A percentile compares a stretch with the other conserved stretches of the same genome.
Evolutionary conservation across 2,797 vertebrate species (phyloP).

Genomic region (Danio kyathit): DNA sequence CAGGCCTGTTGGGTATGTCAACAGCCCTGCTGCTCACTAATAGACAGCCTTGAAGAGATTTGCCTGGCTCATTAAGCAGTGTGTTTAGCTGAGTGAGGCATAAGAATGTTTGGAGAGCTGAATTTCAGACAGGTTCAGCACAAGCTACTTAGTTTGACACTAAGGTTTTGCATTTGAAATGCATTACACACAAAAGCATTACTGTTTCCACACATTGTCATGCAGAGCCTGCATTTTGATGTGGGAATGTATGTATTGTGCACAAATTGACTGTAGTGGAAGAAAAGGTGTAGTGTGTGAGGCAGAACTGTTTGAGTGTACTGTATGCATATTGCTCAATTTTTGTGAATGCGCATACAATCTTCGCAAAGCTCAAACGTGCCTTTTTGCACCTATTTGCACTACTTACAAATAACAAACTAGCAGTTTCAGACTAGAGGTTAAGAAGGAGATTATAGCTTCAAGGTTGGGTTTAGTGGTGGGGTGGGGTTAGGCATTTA

Average conservation of each 20-base stretch:
- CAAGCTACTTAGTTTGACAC: conserved; percentile 51
- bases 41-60: conserved; percentile 60
- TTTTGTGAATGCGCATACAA: too few species aligned
- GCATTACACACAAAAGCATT: conserved; percentile 65
- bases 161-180: conserved; percentile 72
- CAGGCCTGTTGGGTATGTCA: conserved; percentile 53
- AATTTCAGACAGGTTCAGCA: conserved; percentile 63
- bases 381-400: too few species aligned
- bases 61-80: conserved; percentile 57
- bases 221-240: neutral
- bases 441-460: too few species aligned
- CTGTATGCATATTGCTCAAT: too few species aligned
- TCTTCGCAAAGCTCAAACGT: too few species aligned
- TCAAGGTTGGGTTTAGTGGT: too few species aligned
- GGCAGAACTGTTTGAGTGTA: too few species aligned
- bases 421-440: too few species aligned
- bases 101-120: conserved; percentile 57
- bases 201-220: conserved; percentile 79
- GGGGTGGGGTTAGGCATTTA: too few species aligned
- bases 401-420: too few species aligned
- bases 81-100: conserved; percentile 55
- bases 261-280: neutral
- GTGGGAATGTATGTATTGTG: neutral
- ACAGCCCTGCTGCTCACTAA: conserved; percentile 52
- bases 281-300: too few species aligned